These are phyloP conservation scores for Oncopodura yosiiana DNA, from an alignment of 1,140 invertebrate genomes.

Conservation along the genomic window DNA sequence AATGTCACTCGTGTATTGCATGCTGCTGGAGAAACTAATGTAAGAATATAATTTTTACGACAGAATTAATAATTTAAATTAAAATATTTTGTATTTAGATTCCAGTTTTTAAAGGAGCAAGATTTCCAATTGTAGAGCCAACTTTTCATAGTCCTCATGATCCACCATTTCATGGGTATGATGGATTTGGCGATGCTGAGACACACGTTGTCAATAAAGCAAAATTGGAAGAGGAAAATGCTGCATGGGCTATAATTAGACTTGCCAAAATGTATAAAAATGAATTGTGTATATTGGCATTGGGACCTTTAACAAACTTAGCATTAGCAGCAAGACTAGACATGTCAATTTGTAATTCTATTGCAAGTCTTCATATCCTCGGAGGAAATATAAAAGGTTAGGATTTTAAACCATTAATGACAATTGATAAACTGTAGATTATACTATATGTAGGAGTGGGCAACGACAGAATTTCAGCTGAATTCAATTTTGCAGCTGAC, in stretches of 20 bases:
- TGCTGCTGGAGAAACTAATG: constrained; percentile 43
- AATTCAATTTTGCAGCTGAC: constrained; percentile 70
- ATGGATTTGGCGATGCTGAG: constrained; percentile 40
- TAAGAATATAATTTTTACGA: constrained; percentile 38
- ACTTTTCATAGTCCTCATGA: constrained; percentile 4
- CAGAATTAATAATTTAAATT: no score
- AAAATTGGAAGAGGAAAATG: constrained; percentile 30
- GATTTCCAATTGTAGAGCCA: constrained; percentile 35
- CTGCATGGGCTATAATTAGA: constrained; percentile 30
- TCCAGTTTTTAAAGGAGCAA: constrained; percentile 38
- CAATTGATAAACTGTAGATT: no score
- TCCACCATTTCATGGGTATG: constrained; percentile 35
- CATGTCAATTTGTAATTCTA: not conserved
- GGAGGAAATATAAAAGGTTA: not conserved
- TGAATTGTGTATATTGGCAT: constrained; percentile 9
- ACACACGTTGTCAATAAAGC: constrained; percentile 17
- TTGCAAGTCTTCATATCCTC: not conserved
- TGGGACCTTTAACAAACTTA: constrained; percentile 67
- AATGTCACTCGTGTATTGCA: constrained; percentile 54
- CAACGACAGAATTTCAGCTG: constrained; percentile 55
- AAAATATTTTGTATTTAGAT: no score
- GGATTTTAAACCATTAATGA: not conserved
- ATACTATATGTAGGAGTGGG: no score
- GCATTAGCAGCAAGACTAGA: constrained; percentile 51
- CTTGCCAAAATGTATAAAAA: constrained; percentile 36